Evolutionary conservation across 2,113 vertebrate species (phyloP).

Genomic region (Monarcha castaneiventris): DNA sequence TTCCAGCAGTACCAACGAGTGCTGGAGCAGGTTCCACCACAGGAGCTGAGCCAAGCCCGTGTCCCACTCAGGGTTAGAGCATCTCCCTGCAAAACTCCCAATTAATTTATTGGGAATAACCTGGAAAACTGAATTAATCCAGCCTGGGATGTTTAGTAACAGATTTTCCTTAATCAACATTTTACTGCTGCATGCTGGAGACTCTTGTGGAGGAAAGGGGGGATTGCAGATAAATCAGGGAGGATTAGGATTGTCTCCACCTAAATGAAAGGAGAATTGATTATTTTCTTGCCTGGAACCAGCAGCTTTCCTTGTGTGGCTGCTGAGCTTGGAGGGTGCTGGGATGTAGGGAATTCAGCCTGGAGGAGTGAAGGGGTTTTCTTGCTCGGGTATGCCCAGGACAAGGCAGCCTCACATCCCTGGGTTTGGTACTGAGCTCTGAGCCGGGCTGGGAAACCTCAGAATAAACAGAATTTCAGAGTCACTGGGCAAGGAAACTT

Average conservation of each 20-base stretch:
- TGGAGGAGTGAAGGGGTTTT: neutral
- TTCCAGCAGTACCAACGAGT: neutral
- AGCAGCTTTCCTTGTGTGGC: slow-evolving; percentile 35
- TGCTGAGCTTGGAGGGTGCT: neutral
- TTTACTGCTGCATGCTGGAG: slow-evolving; percentile 29
- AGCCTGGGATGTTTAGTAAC: neutral
- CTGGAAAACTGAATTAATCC: neutral
- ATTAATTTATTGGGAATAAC: neutral
- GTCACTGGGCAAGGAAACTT: neutral
- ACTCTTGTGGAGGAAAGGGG: neutral
- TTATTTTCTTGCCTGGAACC: slow-evolving; percentile 13
- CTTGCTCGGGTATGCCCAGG: slow-evolving; percentile 38
- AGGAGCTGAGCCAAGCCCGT: neutral
- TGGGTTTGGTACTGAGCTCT: neutral
- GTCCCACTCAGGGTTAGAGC: neutral
- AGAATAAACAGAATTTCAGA: neutral
- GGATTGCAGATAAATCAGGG: slow-evolving; percentile 32
- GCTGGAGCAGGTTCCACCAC: neutral
- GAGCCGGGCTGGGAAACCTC: neutral
- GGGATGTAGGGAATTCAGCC: neutral
- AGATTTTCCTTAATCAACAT: slow-evolving; percentile 24
- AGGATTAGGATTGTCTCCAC: slow-evolving; percentile 43
- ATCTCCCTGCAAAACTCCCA: neutral
- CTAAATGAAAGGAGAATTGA: slow-evolving; percentile 24
- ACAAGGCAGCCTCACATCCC: neutral